Evolutionary conservation across 1,140 invertebrate species (phyloP).

Genomic region (Apolygus lucorum): DNA sequence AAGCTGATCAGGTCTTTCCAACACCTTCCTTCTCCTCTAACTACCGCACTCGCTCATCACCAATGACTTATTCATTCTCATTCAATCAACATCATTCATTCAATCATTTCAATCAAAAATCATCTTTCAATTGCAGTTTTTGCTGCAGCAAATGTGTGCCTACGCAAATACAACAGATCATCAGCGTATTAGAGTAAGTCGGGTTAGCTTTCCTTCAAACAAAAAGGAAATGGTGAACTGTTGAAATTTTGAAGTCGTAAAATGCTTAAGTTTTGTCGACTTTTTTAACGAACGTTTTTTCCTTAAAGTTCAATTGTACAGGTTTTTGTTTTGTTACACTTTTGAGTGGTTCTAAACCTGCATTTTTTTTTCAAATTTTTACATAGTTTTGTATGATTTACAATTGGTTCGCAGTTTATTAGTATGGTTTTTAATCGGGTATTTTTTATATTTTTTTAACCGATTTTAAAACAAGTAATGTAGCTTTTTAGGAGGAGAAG

Average conservation of each 20-base stretch:
- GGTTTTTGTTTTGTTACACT: not conserved
- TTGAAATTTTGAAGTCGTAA: conserved; percentile 1
- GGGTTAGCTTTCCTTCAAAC: conserved; percentile 24
- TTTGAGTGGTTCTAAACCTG: not conserved
- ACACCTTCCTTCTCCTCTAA: too few relatives aligned
- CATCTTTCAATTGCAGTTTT: conserved; percentile 59
- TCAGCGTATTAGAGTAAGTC: conserved; percentile 85
- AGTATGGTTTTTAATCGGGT: too few relatives aligned
- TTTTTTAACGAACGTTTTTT: conserved; percentile 1
- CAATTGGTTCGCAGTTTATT: too few relatives aligned
- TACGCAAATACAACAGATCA: conserved; percentile 72
- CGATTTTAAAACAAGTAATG: too few relatives aligned
- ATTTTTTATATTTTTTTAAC: too few relatives aligned
- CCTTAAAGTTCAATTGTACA: conserved; percentile 8
- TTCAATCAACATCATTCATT: too few relatives aligned
- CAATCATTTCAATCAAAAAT: not conserved
- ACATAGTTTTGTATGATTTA: too few relatives aligned
- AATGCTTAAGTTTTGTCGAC: conserved; percentile 6
- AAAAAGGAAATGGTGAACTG: not conserved
- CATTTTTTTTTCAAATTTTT: not conserved
- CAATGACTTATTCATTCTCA: too few relatives aligned
- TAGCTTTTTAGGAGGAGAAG: too few relatives aligned
- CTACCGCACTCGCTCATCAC: too few relatives aligned
- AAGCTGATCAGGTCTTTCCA: too few relatives aligned
- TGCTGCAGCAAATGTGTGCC: conserved; percentile 79